Evolutionary conservation across 2,113 vertebrate species (phyloP), one percentile per base, ranked within the genome.

Genomic region (Calidris pygmaea): DNA sequence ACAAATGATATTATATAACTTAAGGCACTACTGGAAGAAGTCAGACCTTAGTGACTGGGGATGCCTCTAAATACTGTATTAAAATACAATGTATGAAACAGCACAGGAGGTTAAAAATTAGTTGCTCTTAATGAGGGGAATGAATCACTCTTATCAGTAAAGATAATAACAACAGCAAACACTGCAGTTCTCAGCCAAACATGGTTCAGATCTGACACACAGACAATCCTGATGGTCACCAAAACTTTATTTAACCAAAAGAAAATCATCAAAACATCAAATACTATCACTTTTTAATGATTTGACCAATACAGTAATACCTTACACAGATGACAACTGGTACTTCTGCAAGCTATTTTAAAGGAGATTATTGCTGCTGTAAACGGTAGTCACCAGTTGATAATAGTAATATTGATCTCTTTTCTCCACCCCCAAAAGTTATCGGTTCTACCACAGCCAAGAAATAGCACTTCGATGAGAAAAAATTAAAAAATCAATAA

Each of bases 371-470:
- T 95, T 93, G 95, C 91, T 94, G 90, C 89, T 94, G 68, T 88
- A 95, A 97, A 96, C 93, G 94, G 90, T 79, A 94, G 87, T 95
- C 88, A 96, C 91, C 71, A 89, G 73, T 55, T 95, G 92, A 90
- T 97, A 97, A 97, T 95, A 93, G 87, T 70, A 80, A 79, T 92
- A 98, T 97, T 92, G 97, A 97, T 96, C 85, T 78, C 55, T 27
- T 35, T 12, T 3, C 7, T 3, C 13, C 8, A 1, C 30, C 21
- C 21, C 24, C 23, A 39, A 30, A 91, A 87, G 53, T 93, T 96
- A 95, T 93, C 4, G 9, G 87, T 92, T 95, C 82, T 85, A 79
- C 66, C 85, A 79, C 85, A 86, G 85, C 82, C 75, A 89, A 97
- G 94, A 63, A 94, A 81, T 79, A 96, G 53, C 47, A 79, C 43